Evolutionary conservation across 2,888 invertebrate species (phyloP).

Genomic region (Coremacera marginata): DNA sequence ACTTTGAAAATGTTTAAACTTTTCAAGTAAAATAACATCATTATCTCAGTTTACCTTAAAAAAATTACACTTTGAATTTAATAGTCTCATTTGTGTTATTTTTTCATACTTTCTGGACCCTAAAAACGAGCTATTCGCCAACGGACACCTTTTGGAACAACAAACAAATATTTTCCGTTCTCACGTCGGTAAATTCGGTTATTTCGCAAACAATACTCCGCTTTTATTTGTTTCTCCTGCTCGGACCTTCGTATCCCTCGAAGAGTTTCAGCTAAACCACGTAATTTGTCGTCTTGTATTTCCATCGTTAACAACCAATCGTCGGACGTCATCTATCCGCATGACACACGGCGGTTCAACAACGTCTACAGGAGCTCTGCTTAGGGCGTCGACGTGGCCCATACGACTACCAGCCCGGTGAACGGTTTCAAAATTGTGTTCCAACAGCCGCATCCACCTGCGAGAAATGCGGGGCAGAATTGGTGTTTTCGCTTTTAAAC

Average conservation of each 20-base stretch:
- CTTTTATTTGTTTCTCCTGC: constrained; percentile 9
- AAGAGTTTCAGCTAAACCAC: constrained; percentile 1
- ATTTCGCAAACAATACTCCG: constrained; percentile 15
- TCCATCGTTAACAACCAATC: constrained; percentile 34
- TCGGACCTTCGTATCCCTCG: not conserved
- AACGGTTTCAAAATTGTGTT: not conserved
- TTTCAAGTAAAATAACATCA: too few species aligned
- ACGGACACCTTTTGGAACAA: constrained; percentile 43
- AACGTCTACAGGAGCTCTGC: not conserved
- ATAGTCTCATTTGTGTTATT: too few species aligned
- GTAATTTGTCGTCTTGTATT: constrained; percentile 23
- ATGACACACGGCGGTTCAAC: not conserved
- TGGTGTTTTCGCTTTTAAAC: too few species aligned
- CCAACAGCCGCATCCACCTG: constrained; percentile 34
- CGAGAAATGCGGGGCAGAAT: too few species aligned
- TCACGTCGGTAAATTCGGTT: constrained; percentile 28
- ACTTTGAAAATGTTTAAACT: too few species aligned
- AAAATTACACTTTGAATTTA: too few species aligned
- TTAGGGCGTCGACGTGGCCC: not conserved
- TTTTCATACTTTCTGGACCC: constrained; percentile 38
- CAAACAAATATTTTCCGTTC: constrained; percentile 25
- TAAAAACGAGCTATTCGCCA: constrained; percentile 42
- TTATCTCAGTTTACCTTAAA: too few species aligned
- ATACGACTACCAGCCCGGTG: too few species aligned
- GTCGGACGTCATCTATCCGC: constrained; percentile 24